Evolutionary conservation across 1,140 invertebrate genomes (phyloP).

Genomic region (Geopemphigus sp.): DNA sequence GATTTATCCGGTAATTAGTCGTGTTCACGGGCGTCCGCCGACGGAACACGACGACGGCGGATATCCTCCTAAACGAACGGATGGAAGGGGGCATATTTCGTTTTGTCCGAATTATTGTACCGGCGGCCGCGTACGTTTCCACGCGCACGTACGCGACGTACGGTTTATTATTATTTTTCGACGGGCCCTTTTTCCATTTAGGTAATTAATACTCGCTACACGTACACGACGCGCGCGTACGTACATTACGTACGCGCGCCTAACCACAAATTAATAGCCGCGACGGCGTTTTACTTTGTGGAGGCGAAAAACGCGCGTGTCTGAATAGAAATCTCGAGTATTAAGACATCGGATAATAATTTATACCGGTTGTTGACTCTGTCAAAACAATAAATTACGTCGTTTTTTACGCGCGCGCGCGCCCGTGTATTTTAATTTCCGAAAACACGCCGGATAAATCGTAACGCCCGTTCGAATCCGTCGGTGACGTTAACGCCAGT

Average conservation of each 20-base stretch:
- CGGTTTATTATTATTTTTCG: constrained; percentile 12
- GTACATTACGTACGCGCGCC: not conserved
- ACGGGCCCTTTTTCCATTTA: not conserved
- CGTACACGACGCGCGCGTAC: no score
- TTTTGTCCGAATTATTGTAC: not conserved
- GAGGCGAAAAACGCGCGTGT: not conserved
- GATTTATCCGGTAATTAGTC: constrained; percentile 16
- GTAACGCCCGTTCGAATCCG: not conserved
- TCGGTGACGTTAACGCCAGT: constrained; percentile 8
- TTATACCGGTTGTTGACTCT: constrained; percentile 13
- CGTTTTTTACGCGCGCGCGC: no score
- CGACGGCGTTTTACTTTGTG: not conserved
- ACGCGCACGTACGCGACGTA: not conserved
- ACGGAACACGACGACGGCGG: not conserved
- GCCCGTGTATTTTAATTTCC: not conserved
- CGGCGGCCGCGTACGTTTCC: not conserved
- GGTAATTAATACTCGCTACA: constrained; percentile 31
- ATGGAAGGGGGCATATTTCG: not conserved
- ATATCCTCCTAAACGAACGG: not conserved
- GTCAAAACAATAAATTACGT: constrained; percentile 32
- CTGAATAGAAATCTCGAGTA: constrained; percentile 12
- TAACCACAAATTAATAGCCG: constrained; percentile 29
- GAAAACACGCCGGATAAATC: not conserved
- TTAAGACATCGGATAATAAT: constrained; percentile 14
- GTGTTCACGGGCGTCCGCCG: no score